A percentile compares a stretch with the other conserved stretches of the same genome.
These are phyloP conservation scores for Neoscelio sp. DNA, from an alignment of 2,888 invertebrate species.

Conservation along the genomic window DNA sequence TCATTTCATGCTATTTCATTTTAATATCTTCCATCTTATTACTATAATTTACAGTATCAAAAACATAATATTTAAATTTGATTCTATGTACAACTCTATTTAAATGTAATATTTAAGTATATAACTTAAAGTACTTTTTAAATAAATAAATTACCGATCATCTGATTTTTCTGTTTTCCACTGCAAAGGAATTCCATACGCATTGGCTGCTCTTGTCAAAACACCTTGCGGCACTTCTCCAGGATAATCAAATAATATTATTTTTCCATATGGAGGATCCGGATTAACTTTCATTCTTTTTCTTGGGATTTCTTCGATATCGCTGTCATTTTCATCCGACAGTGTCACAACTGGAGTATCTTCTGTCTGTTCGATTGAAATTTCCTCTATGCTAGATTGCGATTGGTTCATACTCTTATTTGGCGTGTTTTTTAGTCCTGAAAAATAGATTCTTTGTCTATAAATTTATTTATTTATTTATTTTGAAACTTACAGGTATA, in stretches of 20 bases:
- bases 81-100: no score
- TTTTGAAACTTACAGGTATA: no score
- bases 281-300: constrained; percentile 70
- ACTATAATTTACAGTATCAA: no score
- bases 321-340: constrained; percentile 1
- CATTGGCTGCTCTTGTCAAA: constrained; percentile 74
- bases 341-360: not conserved
- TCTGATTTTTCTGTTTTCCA: constrained; percentile 72
- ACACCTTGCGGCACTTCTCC: constrained; percentile 75
- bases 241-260: constrained; percentile 78
- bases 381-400: constrained; percentile 26
- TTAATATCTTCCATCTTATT: no score
- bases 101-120: no score
- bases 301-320: constrained; percentile 42
- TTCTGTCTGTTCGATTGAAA: constrained; percentile 1
- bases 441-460: not conserved
- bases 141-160: no score
- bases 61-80: no score
- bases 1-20: no score
- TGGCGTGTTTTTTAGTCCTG: constrained; percentile 49
- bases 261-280: constrained; percentile 74
- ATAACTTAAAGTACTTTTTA: no score
- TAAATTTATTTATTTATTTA: no score
- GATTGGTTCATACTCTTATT: constrained; percentile 25
- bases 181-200: constrained; percentile 72